Conservation (phyloP, 1,140 invertebrate species). For the Lordiphosa clarofinis region DNA sequence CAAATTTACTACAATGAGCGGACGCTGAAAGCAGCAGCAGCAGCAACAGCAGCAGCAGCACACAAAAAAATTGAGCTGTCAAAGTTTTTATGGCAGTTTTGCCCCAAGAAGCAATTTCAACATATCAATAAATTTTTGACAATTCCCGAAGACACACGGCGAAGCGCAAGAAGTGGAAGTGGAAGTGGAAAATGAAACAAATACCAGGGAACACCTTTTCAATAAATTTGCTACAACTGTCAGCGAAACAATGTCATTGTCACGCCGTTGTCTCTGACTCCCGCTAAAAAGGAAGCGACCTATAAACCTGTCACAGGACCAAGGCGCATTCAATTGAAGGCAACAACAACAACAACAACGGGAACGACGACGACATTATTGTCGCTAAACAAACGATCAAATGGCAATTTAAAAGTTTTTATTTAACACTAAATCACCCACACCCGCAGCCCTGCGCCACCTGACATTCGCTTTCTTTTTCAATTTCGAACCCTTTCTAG, state of each 20-base stretch:
- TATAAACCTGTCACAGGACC: constrained; percentile 69
- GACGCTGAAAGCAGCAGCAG: constrained; percentile 17
- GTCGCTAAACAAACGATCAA: constrained; percentile 79
- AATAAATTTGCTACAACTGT: constrained; percentile 79
- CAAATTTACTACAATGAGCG: constrained; percentile 72
- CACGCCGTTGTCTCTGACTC: constrained; percentile 46
- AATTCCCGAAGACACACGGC: constrained; percentile 47
- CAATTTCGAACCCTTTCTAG: constrained; percentile 71
- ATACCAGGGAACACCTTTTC: constrained; percentile 66
- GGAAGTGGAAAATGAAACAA: constrained; percentile 24
- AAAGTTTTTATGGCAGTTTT: constrained; percentile 52
- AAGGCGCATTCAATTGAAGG: constrained; percentile 45
- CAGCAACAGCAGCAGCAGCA: not conserved
- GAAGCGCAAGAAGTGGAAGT: too few relatives aligned
- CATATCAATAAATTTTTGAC: constrained; percentile 78
- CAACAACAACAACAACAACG: too few relatives aligned
- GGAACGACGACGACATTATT: constrained; percentile 76
- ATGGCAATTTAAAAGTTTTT: constrained; percentile 79
- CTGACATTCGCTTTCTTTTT: constrained; percentile 75
- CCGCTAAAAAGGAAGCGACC: constrained; percentile 52
- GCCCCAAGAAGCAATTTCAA: constrained; percentile 64
- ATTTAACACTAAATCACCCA: constrained; percentile 79
- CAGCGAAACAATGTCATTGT: constrained; percentile 78
- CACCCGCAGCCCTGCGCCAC: constrained; percentile 49
- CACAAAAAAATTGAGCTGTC: constrained; percentile 69